Conservation (phyloP, 2,888 invertebrate species). For the Lasiommata megera region DNA sequence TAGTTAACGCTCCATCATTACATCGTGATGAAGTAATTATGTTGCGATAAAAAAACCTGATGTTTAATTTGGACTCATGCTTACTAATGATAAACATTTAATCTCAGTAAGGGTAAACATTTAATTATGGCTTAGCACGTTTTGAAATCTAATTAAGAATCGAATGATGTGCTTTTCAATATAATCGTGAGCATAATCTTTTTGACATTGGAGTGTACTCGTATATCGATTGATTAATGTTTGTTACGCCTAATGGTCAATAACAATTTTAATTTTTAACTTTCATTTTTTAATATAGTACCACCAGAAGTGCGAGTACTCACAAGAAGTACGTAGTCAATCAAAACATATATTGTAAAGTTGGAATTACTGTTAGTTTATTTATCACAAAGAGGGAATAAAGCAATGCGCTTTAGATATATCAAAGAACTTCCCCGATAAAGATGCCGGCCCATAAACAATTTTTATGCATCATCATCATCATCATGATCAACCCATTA, state of each 20-base stretch:
- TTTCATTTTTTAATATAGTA: neutral
- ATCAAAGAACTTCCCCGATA: too few relatives aligned
- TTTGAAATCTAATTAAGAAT: conserved; percentile 15
- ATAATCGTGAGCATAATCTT: conserved; percentile 9
- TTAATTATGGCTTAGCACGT: conserved; percentile 9
- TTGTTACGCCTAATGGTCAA: neutral
- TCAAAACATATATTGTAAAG: too few relatives aligned
- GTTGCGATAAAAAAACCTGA: neutral
- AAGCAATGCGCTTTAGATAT: too few relatives aligned
- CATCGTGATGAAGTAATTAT: conserved; percentile 8
- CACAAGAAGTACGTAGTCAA: too few relatives aligned
- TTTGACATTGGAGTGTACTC: neutral
- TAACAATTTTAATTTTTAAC: neutral
- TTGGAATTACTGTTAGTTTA: too few relatives aligned
- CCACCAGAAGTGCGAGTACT: too few relatives aligned
- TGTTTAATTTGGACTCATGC: conserved; percentile 6
- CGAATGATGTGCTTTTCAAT: conserved; percentile 11
- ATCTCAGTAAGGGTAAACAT: conserved; percentile 6
- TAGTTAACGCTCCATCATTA: conserved; percentile 1
- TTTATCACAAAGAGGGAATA: too few relatives aligned
- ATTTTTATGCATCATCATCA: too few relatives aligned
- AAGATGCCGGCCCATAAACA: too few relatives aligned
- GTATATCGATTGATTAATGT: conserved; percentile 1
- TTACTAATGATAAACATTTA: conserved; percentile 14
- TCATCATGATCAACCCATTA: too few relatives aligned